Percentiles rank a stretch among this genome's conserved stretches.
phyloP scores from a whole-genome alignment of 2,797 vertebrate species.

The Thalassophryne amazonica region DNA sequence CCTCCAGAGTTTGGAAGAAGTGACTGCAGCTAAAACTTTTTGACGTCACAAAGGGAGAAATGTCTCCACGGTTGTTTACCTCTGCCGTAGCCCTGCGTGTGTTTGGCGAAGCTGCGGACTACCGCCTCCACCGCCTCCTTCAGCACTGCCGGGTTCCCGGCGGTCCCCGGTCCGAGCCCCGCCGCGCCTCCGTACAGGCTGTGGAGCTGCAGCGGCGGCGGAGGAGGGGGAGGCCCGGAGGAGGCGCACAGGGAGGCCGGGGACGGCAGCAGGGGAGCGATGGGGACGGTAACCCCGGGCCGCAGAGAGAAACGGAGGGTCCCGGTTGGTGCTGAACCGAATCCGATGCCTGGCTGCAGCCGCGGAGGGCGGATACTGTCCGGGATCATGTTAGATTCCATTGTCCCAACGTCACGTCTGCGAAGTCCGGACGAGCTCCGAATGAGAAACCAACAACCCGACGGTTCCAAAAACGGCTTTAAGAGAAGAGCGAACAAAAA shows the following conservation, averaged over 20 bases:
- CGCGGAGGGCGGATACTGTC: constrained; percentile 81
- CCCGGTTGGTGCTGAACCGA: constrained; percentile 71
- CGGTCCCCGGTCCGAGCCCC: constrained; percentile 69
- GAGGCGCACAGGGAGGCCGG: constrained; percentile 71
- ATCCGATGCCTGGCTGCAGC: constrained; percentile 84
- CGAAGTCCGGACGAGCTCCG: constrained; percentile 10
- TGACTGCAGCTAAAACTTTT: neutral
- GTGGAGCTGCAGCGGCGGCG: constrained; percentile 79
- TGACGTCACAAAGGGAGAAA: no score
- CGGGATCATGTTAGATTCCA: constrained; percentile 78
- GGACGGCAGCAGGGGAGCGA: constrained; percentile 70
- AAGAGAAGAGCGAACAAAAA: neutral
- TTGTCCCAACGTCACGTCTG: constrained; percentile 69
- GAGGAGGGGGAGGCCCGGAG: constrained; percentile 73
- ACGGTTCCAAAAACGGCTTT: neutral
- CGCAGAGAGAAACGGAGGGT: constrained; percentile 84
- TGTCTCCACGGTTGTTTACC: constrained; percentile 71
- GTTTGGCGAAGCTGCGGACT: constrained; percentile 95
- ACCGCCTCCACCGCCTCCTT: constrained; percentile 95
- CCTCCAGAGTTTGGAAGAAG: neutral
- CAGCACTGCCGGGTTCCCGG: constrained; percentile 88
- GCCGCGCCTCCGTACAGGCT: constrained; percentile 74
- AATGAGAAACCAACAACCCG: neutral
- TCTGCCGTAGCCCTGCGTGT: constrained; percentile 95
- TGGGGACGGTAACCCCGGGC: constrained; percentile 83